Percentiles rank a stretch among this genome's conserved stretches.
Evolutionary conservation across 2,888 invertebrate species (phyloP).

Genomic region (Carabus problematicus): DNA sequence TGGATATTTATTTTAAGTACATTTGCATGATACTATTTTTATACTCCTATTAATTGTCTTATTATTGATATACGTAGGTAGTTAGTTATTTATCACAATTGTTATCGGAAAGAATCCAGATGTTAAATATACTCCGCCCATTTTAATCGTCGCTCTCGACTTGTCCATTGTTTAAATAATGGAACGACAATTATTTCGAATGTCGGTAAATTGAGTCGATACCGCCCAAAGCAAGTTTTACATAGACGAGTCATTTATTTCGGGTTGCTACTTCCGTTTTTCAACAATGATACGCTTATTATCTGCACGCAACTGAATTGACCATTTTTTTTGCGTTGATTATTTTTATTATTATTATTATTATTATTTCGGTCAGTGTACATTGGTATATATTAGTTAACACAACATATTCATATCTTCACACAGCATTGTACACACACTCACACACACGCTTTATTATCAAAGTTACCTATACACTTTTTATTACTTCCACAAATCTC

Average conservation of each 20-base stretch:
- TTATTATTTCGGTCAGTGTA: constrained; percentile 9
- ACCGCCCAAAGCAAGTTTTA: constrained; percentile 30
- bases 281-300: constrained; percentile 39
- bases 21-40: too few relatives aligned
- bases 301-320: constrained; percentile 38
- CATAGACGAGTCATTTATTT: constrained; percentile 37
- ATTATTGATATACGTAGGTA: too few relatives aligned
- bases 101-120: not conserved
- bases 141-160: constrained; percentile 10
- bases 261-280: constrained; percentile 40
- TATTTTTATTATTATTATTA: constrained; percentile 19
- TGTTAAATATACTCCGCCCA: constrained; percentile 1
- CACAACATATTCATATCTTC: not conserved
- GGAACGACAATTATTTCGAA: constrained; percentile 25
- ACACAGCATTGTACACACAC: constrained; percentile 1
- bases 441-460: constrained; percentile 6
- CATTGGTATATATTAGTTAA: not conserved
- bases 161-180: constrained; percentile 25
- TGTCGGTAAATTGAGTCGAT: constrained; percentile 25
- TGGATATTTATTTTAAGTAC: too few relatives aligned
- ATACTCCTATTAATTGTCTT: too few relatives aligned
- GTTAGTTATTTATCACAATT: too few relatives aligned
- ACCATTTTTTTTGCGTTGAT: not conserved
- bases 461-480: not conserved
- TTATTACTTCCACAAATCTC: constrained; percentile 10